Conservation (phyloP, 2,113 vertebrate genomes). For the Butastur rufipennis region DNA sequence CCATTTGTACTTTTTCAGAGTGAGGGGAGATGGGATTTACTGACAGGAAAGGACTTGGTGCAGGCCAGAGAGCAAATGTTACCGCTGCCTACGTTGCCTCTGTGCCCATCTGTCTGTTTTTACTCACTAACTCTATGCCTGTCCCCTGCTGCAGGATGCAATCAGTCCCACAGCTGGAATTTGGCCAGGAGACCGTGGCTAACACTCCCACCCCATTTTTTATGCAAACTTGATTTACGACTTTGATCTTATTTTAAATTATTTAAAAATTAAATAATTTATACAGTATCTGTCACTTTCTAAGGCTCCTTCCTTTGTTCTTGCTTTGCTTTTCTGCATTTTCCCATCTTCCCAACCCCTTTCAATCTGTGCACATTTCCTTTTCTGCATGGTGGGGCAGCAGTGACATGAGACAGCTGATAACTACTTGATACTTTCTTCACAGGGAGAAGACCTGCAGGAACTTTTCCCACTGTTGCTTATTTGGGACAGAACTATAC, state of each 20-base stretch:
- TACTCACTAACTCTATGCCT: background rate
- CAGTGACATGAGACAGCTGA: background rate
- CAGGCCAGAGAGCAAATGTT: background rate
- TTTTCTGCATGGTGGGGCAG: background rate
- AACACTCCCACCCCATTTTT: slow-evolving; percentile 12
- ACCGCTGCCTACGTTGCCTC: background rate
- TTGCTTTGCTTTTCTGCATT: background rate
- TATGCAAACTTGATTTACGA: slow-evolving; percentile 50
- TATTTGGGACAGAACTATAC: background rate
- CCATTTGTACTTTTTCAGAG: background rate
- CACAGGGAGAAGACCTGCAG: background rate
- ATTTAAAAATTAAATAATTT: slow-evolving; percentile 57
- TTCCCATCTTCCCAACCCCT: background rate
- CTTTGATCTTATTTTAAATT: slow-evolving; percentile 56
- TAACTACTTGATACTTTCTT: background rate
- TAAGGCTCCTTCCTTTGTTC: slow-evolving; percentile 23
- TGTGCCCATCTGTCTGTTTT: background rate
- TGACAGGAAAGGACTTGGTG: background rate
- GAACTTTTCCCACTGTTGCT: background rate
- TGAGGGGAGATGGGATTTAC: background rate
- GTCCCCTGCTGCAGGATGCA: background rate
- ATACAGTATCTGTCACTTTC: slow-evolving; percentile 32
- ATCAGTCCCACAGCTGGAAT: slow-evolving; percentile 4
- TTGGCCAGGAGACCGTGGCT: background rate
- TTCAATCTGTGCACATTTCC: background rate